Percentiles rank a stretch among this genome's conserved stretches.
These are phyloP conservation scores for Aphelocoma californica DNA, from an alignment of 2,797 vertebrate genomes.

Conservation along the genomic window DNA sequence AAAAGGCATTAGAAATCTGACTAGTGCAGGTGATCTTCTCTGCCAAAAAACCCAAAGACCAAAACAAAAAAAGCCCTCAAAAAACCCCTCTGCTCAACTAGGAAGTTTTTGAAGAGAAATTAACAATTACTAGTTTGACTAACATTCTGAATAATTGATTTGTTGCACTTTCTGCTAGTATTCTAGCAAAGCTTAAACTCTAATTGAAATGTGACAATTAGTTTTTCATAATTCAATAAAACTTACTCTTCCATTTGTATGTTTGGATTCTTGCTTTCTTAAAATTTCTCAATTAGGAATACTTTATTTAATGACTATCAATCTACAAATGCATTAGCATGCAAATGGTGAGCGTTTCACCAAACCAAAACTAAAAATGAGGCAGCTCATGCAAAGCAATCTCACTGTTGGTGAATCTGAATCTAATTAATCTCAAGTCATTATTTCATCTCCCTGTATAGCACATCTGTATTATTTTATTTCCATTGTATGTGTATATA, in stretches of 20 bases:
- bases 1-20: slow-evolving; percentile 83
- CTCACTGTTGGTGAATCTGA: background rate
- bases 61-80: slow-evolving; percentile 31
- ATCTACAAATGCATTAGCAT: background rate
- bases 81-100: slow-evolving; percentile 46
- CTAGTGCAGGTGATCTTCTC: slow-evolving; percentile 77
- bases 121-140: slow-evolving; percentile 55
- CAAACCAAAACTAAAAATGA: background rate
- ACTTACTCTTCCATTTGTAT: slow-evolving; percentile 77
- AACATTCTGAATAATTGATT: slow-evolving; percentile 47
- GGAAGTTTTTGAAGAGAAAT: slow-evolving; percentile 65
- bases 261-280: slow-evolving; percentile 31
- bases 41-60: background rate
- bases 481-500: background rate
- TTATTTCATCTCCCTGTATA: background rate
- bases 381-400: background rate
- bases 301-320: background rate
- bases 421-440: background rate
- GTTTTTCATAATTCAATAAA: slow-evolving; percentile 84
- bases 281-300: background rate
- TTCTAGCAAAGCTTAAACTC: slow-evolving; percentile 53
- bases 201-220: slow-evolving; percentile 70
- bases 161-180: slow-evolving; percentile 64
- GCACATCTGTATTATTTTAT: background rate
- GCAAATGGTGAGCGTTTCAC: background rate